Evolutionary conservation across 2,797 vertebrate species (phyloP), one percentile per base, ranked within the genome.

Genomic region (Labeo calbasu): DNA sequence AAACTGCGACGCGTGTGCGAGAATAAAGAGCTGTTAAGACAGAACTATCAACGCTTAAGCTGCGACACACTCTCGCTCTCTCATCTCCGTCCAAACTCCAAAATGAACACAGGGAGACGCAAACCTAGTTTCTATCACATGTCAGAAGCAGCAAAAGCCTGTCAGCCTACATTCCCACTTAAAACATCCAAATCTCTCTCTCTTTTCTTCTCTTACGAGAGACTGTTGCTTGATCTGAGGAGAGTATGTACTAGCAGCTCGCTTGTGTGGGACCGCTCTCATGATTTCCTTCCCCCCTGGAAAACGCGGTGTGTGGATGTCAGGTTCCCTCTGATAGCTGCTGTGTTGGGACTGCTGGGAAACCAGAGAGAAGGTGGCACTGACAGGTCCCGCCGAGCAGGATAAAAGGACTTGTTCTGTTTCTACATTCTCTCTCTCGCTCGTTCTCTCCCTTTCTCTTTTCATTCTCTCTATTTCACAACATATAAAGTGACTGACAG

Each of bases 351-450:
- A 84, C 88, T 90, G 87, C 84, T 88, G 73, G 89, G 86, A 82
- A 84, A 86, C 77, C 77, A 79, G 84, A 85, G 88, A 89, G 84
- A 83, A 89, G 86, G 88, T 84, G 86, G 86, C 84, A 84, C 72
- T 89, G 90, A 91, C 89, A 91, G 88, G 88, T 89, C 89, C 89
- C 87, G 87, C 85, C 81, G 84, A 88, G 86, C 83, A 53, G 86
- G 88, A 91, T 91, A 86, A 90, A 91, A 91, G 88, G 86, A 87
- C 87, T 88, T 71, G 85, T 88, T 87, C 88, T 87, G 84, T 84
- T 89, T 88, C 81, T 77, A 72, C 66, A 86, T 87, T 85, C 77
- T 85, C 77, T 88, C 68, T 85, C 79, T 85, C 77, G 68, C 79
- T 69, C 82, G 82, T 81, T 88, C 77, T 89, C 77, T 88, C 75